Evolutionary conservation across 2,888 invertebrate genomes (phyloP), one percentile per base, ranked within the genome.

Genomic region (Galerucella calmariensis): DNA sequence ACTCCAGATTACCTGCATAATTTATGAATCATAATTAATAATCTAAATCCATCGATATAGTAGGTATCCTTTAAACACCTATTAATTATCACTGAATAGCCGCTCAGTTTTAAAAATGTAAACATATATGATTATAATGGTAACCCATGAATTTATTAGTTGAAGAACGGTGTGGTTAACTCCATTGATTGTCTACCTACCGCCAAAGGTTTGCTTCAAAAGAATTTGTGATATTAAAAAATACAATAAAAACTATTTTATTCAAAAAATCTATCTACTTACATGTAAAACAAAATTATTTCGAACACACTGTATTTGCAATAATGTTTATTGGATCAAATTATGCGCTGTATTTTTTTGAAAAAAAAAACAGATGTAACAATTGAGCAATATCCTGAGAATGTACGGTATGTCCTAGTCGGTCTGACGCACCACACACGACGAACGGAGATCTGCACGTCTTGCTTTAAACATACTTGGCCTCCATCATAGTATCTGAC

Each of bases 311-410:
- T 65, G 63, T 65, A 65, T 65, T 44, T 65, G 12, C 16, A 65
- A 65, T 65, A 65, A 65, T 65, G 63, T 65, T 44, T 12, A 65
- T 46, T 16, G 46, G 20, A 65, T 65, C 46, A 16, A 65, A 46
- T 65, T 44, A 20, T 65, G 44, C 51, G 24, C 67, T 53, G 48
- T 51, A 67, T 67, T 67, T 51, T 53, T 53, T 51, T 44, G 27
- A 20, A 63, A 46, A 20, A 63, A 46, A 82, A 82, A 82, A 82
- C 79, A 72, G 48, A 79, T 77, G 74, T 73, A 78, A 79, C 79
- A 80, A 78, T 83, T 83, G 83, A 81, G 82, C 82, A 84, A 84
- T 83, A 83, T 83, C 82, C 82, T 69, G 83, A 78, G 83, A 83
- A 84, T 84, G 79, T 78, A 74, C 82, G 81, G 81, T 80, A 84